phyloP scores from a whole-genome alignment of 1,140 invertebrate species.

The Yoshiicerus persimilis region DNA sequence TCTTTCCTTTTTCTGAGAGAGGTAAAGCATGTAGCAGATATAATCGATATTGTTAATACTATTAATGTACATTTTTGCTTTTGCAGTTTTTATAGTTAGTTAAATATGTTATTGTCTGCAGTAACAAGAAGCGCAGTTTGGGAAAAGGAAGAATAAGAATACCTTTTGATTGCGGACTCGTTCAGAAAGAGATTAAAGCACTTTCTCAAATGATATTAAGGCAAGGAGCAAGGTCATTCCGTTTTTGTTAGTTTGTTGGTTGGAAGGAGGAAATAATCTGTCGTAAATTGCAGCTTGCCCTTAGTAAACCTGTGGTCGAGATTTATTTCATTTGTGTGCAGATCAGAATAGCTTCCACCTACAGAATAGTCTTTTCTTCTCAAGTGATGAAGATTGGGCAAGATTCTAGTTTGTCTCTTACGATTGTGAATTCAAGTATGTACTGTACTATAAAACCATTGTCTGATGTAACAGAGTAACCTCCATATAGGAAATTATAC shows the following conservation, averaged over 20 bases:
- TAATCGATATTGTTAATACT: no score
- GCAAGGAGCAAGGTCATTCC: not conserved
- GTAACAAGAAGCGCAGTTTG: no score
- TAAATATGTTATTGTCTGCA: no score
- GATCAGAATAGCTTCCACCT: not conserved
- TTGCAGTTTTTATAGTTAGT: no score
- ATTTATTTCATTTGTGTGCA: not conserved
- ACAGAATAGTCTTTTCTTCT: not conserved
- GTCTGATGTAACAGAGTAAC: not conserved
- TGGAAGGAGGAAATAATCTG: not conserved
- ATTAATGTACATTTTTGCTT: no score
- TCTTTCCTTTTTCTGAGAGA: no score
- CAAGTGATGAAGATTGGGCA: not conserved
- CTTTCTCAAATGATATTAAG: no score
- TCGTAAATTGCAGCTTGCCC: not conserved
- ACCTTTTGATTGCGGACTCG: no score
- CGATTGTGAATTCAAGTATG: not conserved
- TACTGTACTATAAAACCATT: not conserved
- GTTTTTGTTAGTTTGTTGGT: not conserved
- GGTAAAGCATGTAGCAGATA: no score
- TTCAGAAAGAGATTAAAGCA: no score
- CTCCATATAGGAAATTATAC: not conserved
- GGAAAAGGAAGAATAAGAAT: no score
- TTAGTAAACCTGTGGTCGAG: slow-evolving; percentile 57
- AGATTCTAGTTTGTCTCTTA: not conserved